Evolutionary conservation across 2,888 invertebrate species (phyloP), one percentile per base, ranked within the genome.

Genomic region (Synanthedon myopaeformis): DNA sequence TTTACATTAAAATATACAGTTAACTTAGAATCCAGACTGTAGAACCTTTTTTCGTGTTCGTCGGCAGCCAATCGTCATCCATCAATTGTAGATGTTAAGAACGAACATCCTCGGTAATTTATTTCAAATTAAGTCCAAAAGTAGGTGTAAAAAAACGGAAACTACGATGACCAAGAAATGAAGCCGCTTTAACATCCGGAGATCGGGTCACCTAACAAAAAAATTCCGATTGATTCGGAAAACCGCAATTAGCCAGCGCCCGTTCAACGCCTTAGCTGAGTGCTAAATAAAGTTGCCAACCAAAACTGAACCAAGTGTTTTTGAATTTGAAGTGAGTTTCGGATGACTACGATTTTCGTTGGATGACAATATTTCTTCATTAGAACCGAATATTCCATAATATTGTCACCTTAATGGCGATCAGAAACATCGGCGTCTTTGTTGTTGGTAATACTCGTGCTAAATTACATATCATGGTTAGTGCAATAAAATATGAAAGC

Each of bases 391-490:
- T 58, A 65, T 66, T 63, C 63, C 71, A 69, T 69, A 65, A 69
- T 73, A 73, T 66, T 65, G 69, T 70, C 70, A 64, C 64, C 66
- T 70, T 72, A 69, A 64, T 64, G 62, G 56, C 58, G 57, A 62
- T 65, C 61, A 59, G 62, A 59, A 57, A 58, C 58, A 55, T 51
- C 63, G 61, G 66, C 64, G 61, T 69, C 67, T 69, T 71, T 73
- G 71, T 70, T 66, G 61, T 35, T 59, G 54, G 60, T 63, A 28
- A 28, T 35, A 49, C 63, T 61, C 65, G 69, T 66, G 65, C 63
- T 69, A 70, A 67, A 65, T 67, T 79, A 82, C 82, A 85, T 80
- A 77, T 73, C 63, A 35, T 35, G 35, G 75, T 76, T 79, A 82
- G 79, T 74, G 78, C 72, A 72, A 76, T 61, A 62, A 35, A 62